Evolutionary conservation across 1,140 invertebrate genomes (phyloP).

Genomic region (Helicoverpa armigera): DNA sequence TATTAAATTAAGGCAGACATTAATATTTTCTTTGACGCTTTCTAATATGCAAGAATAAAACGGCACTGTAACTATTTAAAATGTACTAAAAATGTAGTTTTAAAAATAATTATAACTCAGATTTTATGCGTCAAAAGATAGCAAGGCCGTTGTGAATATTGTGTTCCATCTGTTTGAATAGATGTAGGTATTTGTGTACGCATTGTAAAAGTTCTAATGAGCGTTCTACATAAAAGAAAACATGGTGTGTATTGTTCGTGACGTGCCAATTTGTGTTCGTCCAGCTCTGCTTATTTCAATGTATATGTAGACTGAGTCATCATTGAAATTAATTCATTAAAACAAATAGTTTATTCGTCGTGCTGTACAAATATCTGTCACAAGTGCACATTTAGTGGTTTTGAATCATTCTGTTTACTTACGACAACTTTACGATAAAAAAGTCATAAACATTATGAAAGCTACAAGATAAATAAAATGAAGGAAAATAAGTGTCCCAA

Average conservation of each 20-base stretch:
- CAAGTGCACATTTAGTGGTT: background rate
- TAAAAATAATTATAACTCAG: background rate
- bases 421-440: background rate
- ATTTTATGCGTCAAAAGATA: background rate
- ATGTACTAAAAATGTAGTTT: slow-evolving; percentile 3
- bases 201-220: slow-evolving; percentile 12
- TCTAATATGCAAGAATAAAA: slow-evolving; percentile 8
- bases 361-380: background rate
- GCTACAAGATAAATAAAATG: no score
- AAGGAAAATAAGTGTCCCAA: no score
- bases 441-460: no score
- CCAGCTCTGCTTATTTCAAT: background rate
- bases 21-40: slow-evolving; percentile 33
- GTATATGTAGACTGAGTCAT: slow-evolving; percentile 6
- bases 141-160: slow-evolving; percentile 6
- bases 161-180: slow-evolving; percentile 22
- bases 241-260: slow-evolving; percentile 19
- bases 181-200: background rate
- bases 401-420: background rate
- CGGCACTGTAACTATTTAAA: background rate
- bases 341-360: slow-evolving; percentile 5
- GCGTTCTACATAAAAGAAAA: slow-evolving; percentile 17
- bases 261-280: slow-evolving; percentile 27
- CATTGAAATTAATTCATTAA: slow-evolving; percentile 16
- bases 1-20: background rate